phyloP scores from a whole-genome alignment of 2,113 vertebrate species.

The Psettodes erumei region DNA sequence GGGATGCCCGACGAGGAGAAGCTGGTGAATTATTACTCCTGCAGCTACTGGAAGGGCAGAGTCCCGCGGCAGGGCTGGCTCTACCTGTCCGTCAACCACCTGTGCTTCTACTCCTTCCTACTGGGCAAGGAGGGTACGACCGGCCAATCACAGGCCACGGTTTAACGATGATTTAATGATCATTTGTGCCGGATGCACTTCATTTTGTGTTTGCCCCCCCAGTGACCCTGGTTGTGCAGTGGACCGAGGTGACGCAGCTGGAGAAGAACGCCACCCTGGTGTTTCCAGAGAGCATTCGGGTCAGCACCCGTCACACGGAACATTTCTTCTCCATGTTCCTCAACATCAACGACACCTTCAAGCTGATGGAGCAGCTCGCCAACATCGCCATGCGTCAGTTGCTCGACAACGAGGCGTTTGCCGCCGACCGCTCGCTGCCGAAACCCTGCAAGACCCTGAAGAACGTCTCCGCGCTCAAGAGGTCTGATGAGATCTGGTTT shows the following conservation, averaged over 20 bases:
- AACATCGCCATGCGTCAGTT: conserved; percentile 96
- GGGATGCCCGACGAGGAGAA: conserved; percentile 98
- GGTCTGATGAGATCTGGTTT: too few species aligned
- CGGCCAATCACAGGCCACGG: conserved; percentile 21
- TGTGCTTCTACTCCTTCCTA: conserved; percentile 98
- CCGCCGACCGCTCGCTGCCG: conserved; percentile 88
- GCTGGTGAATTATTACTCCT: conserved; percentile 98
- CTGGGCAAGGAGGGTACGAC: conserved; percentile 94
- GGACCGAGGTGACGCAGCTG: conserved; percentile 94
- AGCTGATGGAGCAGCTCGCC: conserved; percentile 97
- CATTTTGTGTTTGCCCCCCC: too few species aligned
- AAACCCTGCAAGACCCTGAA: conserved; percentile 89
- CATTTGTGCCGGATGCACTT: too few species aligned
- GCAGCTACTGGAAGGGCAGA: conserved; percentile 97
- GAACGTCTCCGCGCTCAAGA: conserved; percentile 93
- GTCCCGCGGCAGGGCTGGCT: conserved; percentile 98
- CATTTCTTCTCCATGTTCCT: conserved; percentile 99
- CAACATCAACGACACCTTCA: conserved; percentile 95
- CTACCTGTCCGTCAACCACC: conserved; percentile 95
- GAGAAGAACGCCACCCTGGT: conserved; percentile 95
- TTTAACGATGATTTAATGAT: too few species aligned
- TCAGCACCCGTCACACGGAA: conserved; percentile 90
- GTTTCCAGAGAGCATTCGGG: conserved; percentile 94
- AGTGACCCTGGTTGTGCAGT: conserved; percentile 95
- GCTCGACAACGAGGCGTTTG: conserved; percentile 91